Conservation (phyloP, 2,888 invertebrate genomes). For the Drosophila percnosoma region DNA sequence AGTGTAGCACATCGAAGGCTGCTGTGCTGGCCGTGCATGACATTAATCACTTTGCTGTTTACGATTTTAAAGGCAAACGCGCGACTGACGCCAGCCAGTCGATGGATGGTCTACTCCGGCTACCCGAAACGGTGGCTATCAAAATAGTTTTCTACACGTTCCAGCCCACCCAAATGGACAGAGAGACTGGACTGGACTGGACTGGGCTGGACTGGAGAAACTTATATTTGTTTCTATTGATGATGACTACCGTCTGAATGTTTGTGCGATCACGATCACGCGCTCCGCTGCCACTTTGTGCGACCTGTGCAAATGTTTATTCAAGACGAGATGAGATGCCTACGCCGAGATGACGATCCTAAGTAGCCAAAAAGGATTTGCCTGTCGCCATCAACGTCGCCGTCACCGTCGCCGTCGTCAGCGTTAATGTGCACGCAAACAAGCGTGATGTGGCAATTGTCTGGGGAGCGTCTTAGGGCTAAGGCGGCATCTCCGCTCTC, state of each 20-base stretch:
- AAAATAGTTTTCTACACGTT: conserved; percentile 75
- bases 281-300: conserved; percentile 66
- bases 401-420: conserved; percentile 48
- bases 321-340: conserved; percentile 58
- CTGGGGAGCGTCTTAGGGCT: conserved; percentile 53
- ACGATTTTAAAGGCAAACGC: conserved; percentile 50
- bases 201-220: conserved; percentile 2
- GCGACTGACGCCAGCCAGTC: conserved; percentile 68
- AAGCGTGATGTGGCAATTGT: conserved; percentile 81
- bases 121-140: conserved; percentile 70
- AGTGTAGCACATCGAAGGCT: conserved; percentile 30
- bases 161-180: conserved; percentile 77
- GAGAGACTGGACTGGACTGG: conserved; percentile 6
- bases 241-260: conserved; percentile 39
- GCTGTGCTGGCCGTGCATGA: conserved; percentile 37
- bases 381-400: conserved; percentile 50
- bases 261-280: conserved; percentile 77
- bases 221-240: conserved; percentile 7
- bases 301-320: conserved; percentile 71
- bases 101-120: conserved; percentile 6
- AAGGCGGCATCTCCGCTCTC: conserved; percentile 28
- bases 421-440: conserved; percentile 78
- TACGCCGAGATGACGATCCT: conserved; percentile 55
- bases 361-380: conserved; percentile 78
- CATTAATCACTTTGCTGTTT: conserved; percentile 75